Base-by-base conservation (phyloP, 2,888 invertebrate species). In the Ectemnius lituratus region DNA sequence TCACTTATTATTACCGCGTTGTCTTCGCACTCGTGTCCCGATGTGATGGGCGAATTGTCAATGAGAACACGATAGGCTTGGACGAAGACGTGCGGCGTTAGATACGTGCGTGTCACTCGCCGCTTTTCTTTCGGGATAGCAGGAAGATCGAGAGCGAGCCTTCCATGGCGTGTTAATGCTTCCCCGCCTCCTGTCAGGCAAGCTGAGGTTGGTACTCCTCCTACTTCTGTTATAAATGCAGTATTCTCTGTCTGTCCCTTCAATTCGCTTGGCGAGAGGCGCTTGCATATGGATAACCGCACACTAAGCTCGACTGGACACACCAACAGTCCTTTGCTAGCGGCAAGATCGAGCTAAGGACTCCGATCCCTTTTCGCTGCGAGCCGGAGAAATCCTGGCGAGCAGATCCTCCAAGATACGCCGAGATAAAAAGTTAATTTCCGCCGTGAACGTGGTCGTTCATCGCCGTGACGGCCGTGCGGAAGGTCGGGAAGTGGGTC, bases 381-480 rank as follows among this genome's bases (percentile, higher is more conserved):
- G 63, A 47, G 28, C 61, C 46, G 27, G 59, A 46, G 61, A 23
- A 23, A 23, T 45, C 45, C 63, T 49, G n/a, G 58, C 18, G 69
- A 65, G 27, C 14, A 52, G 61, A 65, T 62, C 64, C 52, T 67
- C 67, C 64, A 62, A 79, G 73, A 81, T 75, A 57, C 70, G 64
- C 63, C 72, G 62, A 68, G 81, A 79, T 81, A 79, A 81, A 81
- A 81, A 74, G 62, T 79, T 79, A 73, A 81, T 79, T 79, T 79
- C 75, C 79, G 73, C 56, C 58, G 61, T 20, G 62, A 37, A 37
- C 37, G 20, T 14, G 66, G 52, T 64, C 62, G 65, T 72, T 46
- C 57, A 47, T 59, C 73, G 69, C 52, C 70, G 67, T 74, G 70
- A 75, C 69, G 68, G 65, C 67, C 77, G 67, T 63, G 66, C 63